Evolutionary conservation across 2,113 vertebrate genomes (phyloP), one percentile per base, ranked within the genome.

Genomic region (Mixornis gularis): DNA sequence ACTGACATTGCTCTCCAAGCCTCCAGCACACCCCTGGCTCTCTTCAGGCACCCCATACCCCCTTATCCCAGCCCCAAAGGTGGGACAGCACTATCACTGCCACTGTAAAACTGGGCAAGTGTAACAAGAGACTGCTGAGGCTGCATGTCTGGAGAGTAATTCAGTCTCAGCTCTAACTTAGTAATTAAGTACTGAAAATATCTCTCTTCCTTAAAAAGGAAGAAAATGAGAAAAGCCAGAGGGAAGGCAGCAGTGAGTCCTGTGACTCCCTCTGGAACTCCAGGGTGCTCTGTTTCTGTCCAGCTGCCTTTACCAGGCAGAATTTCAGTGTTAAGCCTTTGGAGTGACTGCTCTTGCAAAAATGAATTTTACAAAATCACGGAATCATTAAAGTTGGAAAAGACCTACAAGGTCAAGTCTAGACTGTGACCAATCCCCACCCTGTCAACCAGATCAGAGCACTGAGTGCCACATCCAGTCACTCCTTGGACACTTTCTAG

Each of bases 171-270:
- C 68, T 89, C 40, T 17, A 65, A 87, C 25, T 70, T 48, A 21
- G 38, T 41, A 94, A 91, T 93, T 92, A 93, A 87, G 68, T n/a
- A 56, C 87, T 79, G 59, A 85, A 93, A 93, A 92, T 63, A 52
- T 40, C 91, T 70, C 62, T 73, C 58, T 85, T 78, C 84, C 89
- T 94, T 89, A 73, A 89, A 89, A 93, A 92, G 89, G 43, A 91
- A 87, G 49, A 52, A 78, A 63, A 92, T 41, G 41, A 81, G 51
- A 59, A 46, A 65, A 89, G 68, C 44, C 44, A n/a, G 44, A 74
- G 73, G 40, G 65, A 62, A 30, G 11, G 32, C 11, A 36, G 44
- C 1, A 82, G 70, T 0, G 0, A 40, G 46, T 29, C 7, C 65
- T 22, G 38, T 68, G 72, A 74, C 53, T 82, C 56, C 44, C 36